phyloP scores from a whole-genome alignment of 2,113 vertebrate species.

The Campylorhamphus procurvoides region DNA sequence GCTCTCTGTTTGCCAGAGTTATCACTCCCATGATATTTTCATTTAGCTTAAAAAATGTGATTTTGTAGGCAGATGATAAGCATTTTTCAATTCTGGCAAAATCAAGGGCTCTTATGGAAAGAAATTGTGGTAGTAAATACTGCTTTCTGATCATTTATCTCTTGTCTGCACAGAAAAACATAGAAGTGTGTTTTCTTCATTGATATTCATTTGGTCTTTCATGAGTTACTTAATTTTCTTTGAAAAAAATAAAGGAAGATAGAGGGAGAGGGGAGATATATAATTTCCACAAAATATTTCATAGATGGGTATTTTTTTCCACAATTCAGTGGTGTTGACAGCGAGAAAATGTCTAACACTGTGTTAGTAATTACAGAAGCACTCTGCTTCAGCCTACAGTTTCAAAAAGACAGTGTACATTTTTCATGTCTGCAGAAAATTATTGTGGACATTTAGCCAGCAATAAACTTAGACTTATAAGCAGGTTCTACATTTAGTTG shows the following conservation, averaged over 20 bases:
- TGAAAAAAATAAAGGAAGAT: neutral
- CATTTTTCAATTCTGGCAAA: constrained; percentile 43
- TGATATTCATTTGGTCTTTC: constrained; percentile 8
- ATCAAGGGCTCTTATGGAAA: constrained; percentile 16
- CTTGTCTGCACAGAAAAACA: neutral
- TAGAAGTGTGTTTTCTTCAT: neutral
- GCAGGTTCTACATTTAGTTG: constrained; percentile 8
- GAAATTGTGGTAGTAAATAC: neutral
- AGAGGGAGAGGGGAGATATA: neutral
- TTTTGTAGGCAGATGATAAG: neutral
- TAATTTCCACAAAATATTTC: neutral
- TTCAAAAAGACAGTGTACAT: constrained; percentile 11
- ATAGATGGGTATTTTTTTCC: neutral
- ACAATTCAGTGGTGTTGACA: neutral
- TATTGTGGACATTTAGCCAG: constrained; percentile 34
- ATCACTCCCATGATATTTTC: neutral
- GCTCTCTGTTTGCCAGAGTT: neutral
- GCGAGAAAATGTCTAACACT: neutral
- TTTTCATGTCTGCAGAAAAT: constrained; percentile 50
- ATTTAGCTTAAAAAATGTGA: neutral
- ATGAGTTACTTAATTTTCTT: neutral
- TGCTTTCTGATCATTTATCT: constrained; percentile 6
- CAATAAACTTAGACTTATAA: constrained; percentile 23
- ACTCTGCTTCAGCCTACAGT: neutral
- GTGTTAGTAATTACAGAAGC: constrained; percentile 8